A percentile compares a stretch with the other conserved stretches of the same genome.
These are phyloP conservation scores for Coelinius sp. DNA, from an alignment of 2,888 invertebrate genomes.

Conservation along the genomic window DNA sequence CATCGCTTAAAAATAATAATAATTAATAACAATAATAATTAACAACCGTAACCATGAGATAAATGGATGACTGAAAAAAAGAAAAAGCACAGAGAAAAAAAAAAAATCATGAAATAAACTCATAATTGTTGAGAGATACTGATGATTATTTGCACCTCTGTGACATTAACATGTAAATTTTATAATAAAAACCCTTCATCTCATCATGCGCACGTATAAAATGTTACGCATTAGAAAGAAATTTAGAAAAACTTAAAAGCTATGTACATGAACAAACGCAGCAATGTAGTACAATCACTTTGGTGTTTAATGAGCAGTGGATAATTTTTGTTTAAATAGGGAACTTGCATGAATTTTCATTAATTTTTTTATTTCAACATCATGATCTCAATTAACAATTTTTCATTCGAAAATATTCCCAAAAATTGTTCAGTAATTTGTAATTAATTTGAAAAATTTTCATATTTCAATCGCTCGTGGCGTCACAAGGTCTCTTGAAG, in stretches of 20 bases:
- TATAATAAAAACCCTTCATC: slow-evolving; percentile 28
- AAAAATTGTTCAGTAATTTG: too few species aligned
- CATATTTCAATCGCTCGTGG: too few species aligned
- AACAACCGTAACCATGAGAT: slow-evolving; percentile 58
- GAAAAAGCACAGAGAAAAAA: not conserved
- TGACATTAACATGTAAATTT: slow-evolving; percentile 8
- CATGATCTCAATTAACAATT: too few species aligned
- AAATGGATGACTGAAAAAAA: slow-evolving; percentile 20
- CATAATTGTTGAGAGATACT: not conserved
- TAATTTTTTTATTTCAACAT: too few species aligned
- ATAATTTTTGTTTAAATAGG: too few species aligned
- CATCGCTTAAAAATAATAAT: slow-evolving; percentile 38
- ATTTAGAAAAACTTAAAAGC: slow-evolving; percentile 54
- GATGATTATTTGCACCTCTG: not conserved
- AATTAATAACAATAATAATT: slow-evolving; percentile 52
- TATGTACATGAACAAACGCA: slow-evolving; percentile 60
- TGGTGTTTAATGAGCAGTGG: not conserved
- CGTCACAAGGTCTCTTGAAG: too few species aligned
- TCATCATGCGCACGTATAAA: slow-evolving; percentile 12
- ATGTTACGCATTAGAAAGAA: slow-evolving; percentile 10
- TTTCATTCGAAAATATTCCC: too few species aligned
- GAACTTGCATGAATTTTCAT: too few species aligned
- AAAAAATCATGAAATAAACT: not conserved
- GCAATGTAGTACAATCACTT: slow-evolving; percentile 38
- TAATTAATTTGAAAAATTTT: too few species aligned